Percentiles rank a stretch among this genome's conserved stretches.
Conservation (phyloP, 2,888 invertebrate species). For the Apamea crenata region DNA sequence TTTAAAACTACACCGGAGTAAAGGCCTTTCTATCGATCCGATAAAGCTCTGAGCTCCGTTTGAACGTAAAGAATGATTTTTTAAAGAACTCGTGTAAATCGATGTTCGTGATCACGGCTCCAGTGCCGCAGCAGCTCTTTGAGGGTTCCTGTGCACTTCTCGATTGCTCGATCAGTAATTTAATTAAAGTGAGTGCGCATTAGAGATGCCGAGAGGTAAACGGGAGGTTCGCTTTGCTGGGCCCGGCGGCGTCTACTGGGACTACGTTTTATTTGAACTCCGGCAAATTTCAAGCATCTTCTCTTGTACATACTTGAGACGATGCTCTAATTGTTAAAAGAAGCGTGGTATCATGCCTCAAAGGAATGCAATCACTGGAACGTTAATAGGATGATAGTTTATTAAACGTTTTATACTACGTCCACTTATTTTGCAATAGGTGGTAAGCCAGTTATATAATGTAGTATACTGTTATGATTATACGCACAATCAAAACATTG, state of each 20-base stretch:
- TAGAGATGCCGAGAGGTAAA: constrained; percentile 79
- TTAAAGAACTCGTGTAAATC: constrained; percentile 54
- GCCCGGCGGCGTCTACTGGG: constrained; percentile 64
- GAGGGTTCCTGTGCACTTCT: constrained; percentile 74
- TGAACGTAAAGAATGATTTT: constrained; percentile 44
- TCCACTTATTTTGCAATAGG: constrained; percentile 7
- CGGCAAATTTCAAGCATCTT: constrained; percentile 66
- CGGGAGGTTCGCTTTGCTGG: constrained; percentile 73
- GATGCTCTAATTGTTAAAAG: constrained; percentile 53
- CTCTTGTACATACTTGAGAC: constrained; percentile 54
- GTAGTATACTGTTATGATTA: constrained; percentile 17
- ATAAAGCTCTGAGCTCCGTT: constrained; percentile 35
- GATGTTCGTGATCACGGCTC: constrained; percentile 53
- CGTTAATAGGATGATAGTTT: background rate
- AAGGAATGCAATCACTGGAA: constrained; percentile 31
- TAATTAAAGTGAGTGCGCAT: constrained; percentile 84
- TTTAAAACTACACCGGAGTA: constrained; percentile 32
- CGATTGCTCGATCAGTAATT: constrained; percentile 81
- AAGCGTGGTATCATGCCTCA: constrained; percentile 25
- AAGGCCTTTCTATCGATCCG: constrained; percentile 21
- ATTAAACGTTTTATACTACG: background rate
- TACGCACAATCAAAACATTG: constrained; percentile 26
- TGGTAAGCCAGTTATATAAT: constrained; percentile 4
- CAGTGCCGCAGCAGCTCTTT: constrained; percentile 68
- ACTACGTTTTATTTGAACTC: constrained; percentile 73